Base-by-base conservation (phyloP, 2,888 invertebrate species). In the Scaptomyza caliginosa region DNA sequence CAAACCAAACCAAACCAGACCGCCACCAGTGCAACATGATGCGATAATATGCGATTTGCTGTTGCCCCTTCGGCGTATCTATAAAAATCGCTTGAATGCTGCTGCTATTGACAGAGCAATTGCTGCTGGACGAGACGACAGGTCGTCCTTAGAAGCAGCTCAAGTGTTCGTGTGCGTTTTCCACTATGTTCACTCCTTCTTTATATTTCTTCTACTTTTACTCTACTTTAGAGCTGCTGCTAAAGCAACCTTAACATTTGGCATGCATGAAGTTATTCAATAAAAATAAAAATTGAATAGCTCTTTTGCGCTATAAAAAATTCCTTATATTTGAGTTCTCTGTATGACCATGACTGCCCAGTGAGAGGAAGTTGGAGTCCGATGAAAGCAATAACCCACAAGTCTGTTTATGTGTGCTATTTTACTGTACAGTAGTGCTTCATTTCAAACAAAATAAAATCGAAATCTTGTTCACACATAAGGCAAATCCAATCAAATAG, bases 31-130 rank as follows among this genome's bases (percentile, higher is more conserved):
- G 77, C 66, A 71, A 63, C 76, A 67, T 65, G 70, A 82, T 68
- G 86, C 81, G 80, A 84, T 81, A 80, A 81, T 81, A 84, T 81
- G 86, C 86, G 81, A 86, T 81, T 81, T 86, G 81, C 77, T 34
- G 32, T 10, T 65, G 38, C 58, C 57, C 57, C 52, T 32, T 26
- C 13, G 67, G 64, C 74, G 69, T 77, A 71, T 83, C 81, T 83
- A 81, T 81, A 81, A 81, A 81, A 81, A 83, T 79, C 64, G 81
- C 43, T 67, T 63, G 58, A 36, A 30, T 58, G 64, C 69, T 58
- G 59, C 34, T 58, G 57, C 40, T 23, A 58, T 43, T 58, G 58
- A 77, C 87, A 84, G 75, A 84, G 81, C 85, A 72, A 81, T 81
- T 84, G 81, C 74, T 28, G 66, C 62, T 67, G 64, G 16, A 55